Percentiles rank a stretch among this genome's conserved stretches.
These are phyloP conservation scores for Spisula solida DNA, from an alignment of 2,888 invertebrate genomes.

Conservation along the genomic window DNA sequence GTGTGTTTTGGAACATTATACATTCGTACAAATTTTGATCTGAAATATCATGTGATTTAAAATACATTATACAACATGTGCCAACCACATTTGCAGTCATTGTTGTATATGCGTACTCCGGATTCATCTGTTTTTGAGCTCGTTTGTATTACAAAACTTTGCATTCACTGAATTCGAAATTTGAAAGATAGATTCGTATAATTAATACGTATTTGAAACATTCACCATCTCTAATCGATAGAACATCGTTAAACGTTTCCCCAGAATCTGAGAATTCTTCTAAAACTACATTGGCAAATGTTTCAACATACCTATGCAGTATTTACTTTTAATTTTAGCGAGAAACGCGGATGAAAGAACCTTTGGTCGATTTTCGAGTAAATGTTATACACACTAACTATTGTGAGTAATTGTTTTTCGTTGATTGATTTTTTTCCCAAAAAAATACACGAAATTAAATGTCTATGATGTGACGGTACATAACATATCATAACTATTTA, in stretches of 20 bases:
- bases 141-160: background rate
- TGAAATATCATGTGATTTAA: background rate
- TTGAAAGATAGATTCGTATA: constrained; percentile 9
- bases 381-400: too few relatives aligned
- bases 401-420: too few relatives aligned
- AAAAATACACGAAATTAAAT: too few relatives aligned
- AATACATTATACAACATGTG: background rate
- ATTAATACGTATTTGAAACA: constrained; percentile 23
- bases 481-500: too few relatives aligned
- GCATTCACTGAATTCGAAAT: background rate
- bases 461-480: too few relatives aligned
- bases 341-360: background rate
- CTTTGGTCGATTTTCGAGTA: too few relatives aligned
- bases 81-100: background rate
- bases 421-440: too few relatives aligned
- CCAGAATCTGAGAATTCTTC: background rate
- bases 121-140: background rate
- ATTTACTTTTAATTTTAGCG: background rate
- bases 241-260: background rate
- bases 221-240: background rate
- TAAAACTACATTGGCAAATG: constrained; percentile 6
- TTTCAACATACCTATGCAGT: background rate
- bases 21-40: background rate
- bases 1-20: constrained; percentile 4
- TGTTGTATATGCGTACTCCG: background rate